These are phyloP conservation scores for Entomobrya proxima DNA, from an alignment of 2,888 invertebrate genomes.

Conservation along the genomic window DNA sequence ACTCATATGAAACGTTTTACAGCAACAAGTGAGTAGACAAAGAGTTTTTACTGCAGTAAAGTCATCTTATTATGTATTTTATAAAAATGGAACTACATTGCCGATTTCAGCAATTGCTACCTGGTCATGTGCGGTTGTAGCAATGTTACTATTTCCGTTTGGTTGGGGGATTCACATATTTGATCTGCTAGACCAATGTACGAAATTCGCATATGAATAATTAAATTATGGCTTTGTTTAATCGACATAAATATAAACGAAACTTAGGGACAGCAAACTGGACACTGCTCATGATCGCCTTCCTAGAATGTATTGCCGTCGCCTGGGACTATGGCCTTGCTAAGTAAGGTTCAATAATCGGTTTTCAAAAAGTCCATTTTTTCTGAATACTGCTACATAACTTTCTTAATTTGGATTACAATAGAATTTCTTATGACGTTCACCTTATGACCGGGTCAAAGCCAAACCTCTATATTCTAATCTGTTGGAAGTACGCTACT, in stretches of 20 bases:
- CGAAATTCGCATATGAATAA: too few relatives aligned
- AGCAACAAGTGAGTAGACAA: too few relatives aligned
- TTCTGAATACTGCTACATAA: neutral
- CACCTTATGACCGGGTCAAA: constrained; percentile 64
- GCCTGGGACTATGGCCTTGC: constrained; percentile 65
- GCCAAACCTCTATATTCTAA: constrained; percentile 56
- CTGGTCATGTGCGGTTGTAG: neutral
- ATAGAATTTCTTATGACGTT: constrained; percentile 64
- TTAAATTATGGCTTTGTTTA: too few relatives aligned
- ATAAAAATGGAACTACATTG: too few relatives aligned
- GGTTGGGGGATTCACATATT: constrained; percentile 63
- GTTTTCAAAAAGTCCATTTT: neutral
- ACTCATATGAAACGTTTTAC: too few relatives aligned
- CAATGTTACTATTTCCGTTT: constrained; percentile 38
- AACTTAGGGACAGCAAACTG: constrained; percentile 59
- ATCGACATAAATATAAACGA: too few relatives aligned
- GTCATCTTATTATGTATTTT: too few relatives aligned
- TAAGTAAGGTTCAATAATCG: constrained; percentile 5
- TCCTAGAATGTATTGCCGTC: constrained; percentile 53
- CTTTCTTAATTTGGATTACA: neutral
- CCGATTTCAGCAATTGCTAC: too few relatives aligned
- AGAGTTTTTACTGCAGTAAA: too few relatives aligned
- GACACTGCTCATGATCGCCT: constrained; percentile 57
- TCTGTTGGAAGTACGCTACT: constrained; percentile 64
- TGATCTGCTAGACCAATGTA: constrained; percentile 60